Evolutionary conservation across 2,113 vertebrate species (phyloP), one percentile per base, ranked within the genome.

Genomic region (Indicator indicator): DNA sequence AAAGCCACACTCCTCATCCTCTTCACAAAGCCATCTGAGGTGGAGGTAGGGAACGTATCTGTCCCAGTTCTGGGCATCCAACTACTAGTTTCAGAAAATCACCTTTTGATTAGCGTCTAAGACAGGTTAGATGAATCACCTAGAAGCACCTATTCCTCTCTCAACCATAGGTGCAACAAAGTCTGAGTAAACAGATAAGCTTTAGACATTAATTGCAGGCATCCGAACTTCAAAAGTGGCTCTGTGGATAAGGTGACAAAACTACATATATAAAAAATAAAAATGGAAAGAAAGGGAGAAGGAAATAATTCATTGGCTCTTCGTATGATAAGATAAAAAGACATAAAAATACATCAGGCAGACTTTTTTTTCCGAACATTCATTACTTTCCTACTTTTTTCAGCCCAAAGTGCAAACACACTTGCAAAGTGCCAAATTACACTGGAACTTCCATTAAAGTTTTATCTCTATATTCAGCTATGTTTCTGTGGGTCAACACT

Each of bases 41-140:
- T 44, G n/a, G 5, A 8, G 6, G 2, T 55, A 93, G 19, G 59
- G 59, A 79, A 69, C 18, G 62, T 5, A 80, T 63, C 60, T 74
- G 30, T 64, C 60, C 64, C 71, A 68, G 27, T 60, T 79, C 59
- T 71, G 64, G 69, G n/a, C 56, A 94, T 9, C 64, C 52, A 77
- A 74, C 26, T 86, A 72, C 78, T 85, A 33, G 44, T 73, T 94
- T 62, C 79, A 94, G 48, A 42, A 11, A 65, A 79, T 70, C 69
- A 68, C 68, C 56, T 93, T 83, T 70, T 42, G 79, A 77, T 83
- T 76, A 63, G 56, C 63, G 68, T 48, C 90, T 83, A 91, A 89
- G 71, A 62, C 67, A 58, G 88, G 60, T 74, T 79, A 94, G 78
- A 65, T 67, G 64, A 95, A 79, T 94, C 85, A 93, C 32, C 36